Conservation (phyloP, 2,888 invertebrate species). For the Scrobipalpa costella region DNA sequence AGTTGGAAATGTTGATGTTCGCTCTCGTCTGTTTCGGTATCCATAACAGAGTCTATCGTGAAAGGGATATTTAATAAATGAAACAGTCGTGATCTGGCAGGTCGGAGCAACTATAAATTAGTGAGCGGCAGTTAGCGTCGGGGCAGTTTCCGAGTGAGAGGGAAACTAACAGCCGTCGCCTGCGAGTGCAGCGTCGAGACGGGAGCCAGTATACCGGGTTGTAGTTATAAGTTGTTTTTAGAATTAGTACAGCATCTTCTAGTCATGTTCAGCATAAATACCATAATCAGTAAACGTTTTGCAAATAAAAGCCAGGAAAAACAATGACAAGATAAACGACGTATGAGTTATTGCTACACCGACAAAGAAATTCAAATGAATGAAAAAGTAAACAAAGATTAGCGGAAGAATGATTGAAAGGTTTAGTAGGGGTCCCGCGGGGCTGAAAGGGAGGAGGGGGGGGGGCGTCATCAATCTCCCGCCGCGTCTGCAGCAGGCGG, state of each 20-base stretch:
- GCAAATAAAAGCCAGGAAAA: no score
- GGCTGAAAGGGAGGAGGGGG: background rate
- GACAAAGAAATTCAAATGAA: no score
- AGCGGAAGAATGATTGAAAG: background rate
- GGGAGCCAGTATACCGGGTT: no score
- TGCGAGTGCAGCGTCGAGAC: no score
- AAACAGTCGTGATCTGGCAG: background rate
- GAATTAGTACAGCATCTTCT: no score
- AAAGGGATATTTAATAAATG: background rate
- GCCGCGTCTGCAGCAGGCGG: background rate
- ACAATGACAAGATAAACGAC: no score
- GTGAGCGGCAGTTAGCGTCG: background rate
- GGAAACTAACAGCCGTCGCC: no score
- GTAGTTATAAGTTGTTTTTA: no score
- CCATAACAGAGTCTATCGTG: background rate
- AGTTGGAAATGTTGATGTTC: conserved; percentile 2
- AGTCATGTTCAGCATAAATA: no score
- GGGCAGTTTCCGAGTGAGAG: background rate
- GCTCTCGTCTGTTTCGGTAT: no score
- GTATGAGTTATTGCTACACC: background rate
- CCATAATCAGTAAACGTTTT: no score
- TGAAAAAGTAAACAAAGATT: background rate
- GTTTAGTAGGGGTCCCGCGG: background rate
- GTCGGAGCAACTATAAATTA: background rate
- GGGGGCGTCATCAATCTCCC: background rate